Conservation (phyloP, 2,113 vertebrate species). For the Caretta caretta region DNA sequence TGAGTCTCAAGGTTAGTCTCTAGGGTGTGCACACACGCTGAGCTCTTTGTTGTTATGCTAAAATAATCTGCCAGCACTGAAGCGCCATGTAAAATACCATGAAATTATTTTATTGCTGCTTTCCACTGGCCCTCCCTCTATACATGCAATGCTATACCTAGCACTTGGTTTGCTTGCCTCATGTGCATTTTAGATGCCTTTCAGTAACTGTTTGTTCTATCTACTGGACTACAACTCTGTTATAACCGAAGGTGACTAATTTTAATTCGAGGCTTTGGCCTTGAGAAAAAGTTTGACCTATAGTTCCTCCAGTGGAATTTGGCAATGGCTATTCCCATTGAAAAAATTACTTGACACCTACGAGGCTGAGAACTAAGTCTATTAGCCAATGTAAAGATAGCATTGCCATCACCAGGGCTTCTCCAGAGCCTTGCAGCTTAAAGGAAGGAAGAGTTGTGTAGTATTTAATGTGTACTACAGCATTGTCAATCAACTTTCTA, state of each 20-base stretch:
- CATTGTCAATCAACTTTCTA: background rate
- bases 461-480: background rate
- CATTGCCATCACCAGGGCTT: background rate
- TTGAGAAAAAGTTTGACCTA: background rate
- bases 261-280: background rate
- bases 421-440: background rate
- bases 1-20: conserved; percentile 92
- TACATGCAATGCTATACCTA: background rate
- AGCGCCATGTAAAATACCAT: conserved; percentile 24
- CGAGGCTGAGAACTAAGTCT: background rate
- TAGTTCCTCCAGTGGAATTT: background rate
- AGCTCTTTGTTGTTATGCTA: background rate
- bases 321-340: background rate
- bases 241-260: too few relatives aligned
- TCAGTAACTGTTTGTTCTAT: background rate
- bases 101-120: conserved; percentile 19
- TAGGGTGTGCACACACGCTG: conserved; percentile 26
- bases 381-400: background rate
- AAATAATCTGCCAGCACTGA: conserved; percentile 9
- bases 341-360: background rate
- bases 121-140: background rate
- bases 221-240: background rate
- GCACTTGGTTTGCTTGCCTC: background rate
- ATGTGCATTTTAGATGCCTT: background rate
- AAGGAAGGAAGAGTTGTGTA: background rate